Evolutionary conservation across 2,888 invertebrate genomes (phyloP).

Genomic region (Tipula vernalis): DNA sequence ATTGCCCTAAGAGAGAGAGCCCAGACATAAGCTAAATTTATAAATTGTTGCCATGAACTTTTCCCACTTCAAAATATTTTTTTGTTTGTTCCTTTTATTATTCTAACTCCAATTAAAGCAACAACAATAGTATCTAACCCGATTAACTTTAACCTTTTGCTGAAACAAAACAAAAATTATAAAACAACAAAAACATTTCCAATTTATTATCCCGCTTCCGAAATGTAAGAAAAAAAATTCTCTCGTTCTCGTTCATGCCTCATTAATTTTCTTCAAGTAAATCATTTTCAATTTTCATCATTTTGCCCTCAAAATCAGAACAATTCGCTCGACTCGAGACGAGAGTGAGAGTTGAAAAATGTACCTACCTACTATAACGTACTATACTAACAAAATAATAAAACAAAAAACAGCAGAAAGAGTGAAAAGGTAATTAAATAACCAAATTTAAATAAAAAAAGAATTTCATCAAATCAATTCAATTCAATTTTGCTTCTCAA

Average conservation of each 20-base stretch:
- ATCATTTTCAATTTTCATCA: background rate
- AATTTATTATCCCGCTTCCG: background rate
- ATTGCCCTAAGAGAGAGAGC: background rate
- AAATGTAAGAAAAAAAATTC: background rate
- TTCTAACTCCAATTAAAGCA: background rate
- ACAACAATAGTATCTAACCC: background rate
- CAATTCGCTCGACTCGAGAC: background rate
- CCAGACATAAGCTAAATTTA: background rate
- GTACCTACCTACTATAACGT: too few relatives aligned
- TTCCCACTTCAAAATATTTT: background rate
- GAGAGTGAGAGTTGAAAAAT: background rate
- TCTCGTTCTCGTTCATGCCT: background rate
- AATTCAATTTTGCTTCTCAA: background rate
- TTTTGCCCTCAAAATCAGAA: background rate
- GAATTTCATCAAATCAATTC: background rate
- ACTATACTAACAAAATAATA: too few relatives aligned
- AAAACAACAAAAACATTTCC: background rate
- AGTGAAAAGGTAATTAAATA: background rate
- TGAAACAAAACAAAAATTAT: background rate
- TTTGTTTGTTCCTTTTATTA: background rate
- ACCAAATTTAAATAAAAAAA: background rate
- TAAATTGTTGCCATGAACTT: background rate
- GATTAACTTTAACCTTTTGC: background rate
- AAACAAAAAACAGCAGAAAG: background rate
- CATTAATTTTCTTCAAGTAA: background rate